Percentiles rank a stretch among this genome's conserved stretches.
Conservation (phyloP, 2,113 vertebrate species). For the Nycticorax nycticorax region DNA sequence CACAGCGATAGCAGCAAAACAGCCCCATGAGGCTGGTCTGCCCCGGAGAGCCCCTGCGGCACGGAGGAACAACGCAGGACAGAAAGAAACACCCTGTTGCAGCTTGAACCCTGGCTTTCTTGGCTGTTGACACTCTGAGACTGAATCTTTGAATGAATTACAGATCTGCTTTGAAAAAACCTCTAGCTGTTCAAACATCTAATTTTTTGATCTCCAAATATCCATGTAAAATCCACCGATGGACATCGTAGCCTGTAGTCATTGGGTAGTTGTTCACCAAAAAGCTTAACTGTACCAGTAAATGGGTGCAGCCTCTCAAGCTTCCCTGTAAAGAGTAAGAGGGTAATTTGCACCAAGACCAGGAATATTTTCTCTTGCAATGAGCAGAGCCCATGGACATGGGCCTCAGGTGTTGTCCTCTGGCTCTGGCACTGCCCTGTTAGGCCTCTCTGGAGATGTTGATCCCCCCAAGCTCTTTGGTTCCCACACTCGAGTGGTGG, state of each 20-base stretch:
- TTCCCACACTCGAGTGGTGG: neutral
- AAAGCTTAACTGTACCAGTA: neutral
- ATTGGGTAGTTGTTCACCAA: neutral
- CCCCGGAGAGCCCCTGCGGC: neutral
- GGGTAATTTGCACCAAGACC: neutral
- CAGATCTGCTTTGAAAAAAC: neutral
- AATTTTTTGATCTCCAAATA: neutral
- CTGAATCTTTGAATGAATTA: neutral
- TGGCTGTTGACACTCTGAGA: neutral
- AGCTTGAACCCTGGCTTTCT: neutral
- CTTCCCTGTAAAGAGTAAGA: neutral
- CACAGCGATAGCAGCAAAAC: neutral
- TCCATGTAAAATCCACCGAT: neutral
- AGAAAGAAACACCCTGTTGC: neutral
- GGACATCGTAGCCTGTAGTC: neutral
- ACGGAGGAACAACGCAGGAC: neutral
- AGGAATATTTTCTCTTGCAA: neutral
- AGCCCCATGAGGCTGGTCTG: neutral
- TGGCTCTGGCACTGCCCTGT: neutral
- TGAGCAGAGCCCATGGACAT: neutral
- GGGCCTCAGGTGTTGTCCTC: rapidly evolving
- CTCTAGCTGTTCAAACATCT: neutral
- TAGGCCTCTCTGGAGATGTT: neutral
- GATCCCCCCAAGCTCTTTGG: neutral
- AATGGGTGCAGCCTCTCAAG: neutral